A percentile compares a stretch with the other conserved stretches of the same genome.
Conservation (phyloP, 2,113 vertebrate species). For the Helogale parvula region DNA sequence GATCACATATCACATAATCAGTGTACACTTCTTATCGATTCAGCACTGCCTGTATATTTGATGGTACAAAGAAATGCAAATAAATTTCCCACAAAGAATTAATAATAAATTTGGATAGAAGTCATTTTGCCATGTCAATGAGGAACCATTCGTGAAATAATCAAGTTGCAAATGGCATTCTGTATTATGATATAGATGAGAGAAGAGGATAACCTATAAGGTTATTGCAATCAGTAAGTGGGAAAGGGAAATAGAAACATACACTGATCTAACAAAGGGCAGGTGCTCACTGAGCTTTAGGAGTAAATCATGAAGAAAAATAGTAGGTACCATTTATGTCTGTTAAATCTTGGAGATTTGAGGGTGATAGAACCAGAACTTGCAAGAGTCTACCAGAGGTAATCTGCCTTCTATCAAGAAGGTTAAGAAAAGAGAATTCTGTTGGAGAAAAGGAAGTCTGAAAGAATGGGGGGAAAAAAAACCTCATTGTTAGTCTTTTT, state of each 20-base stretch:
- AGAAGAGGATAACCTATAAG: not conserved
- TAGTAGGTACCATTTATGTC: not conserved
- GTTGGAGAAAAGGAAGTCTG: conserved; percentile 4
- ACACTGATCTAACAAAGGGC: not conserved
- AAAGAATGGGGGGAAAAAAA: not conserved
- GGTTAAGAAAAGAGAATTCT: not conserved
- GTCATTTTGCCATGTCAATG: not conserved
- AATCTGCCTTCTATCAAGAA: not conserved
- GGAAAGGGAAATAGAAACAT: not conserved
- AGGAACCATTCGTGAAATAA: not conserved
- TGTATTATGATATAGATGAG: not conserved
- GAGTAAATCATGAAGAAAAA: not conserved
- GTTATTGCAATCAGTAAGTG: not conserved
- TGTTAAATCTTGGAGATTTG: not conserved
- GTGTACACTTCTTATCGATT: not conserved
- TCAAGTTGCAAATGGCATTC: not conserved
- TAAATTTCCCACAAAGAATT: not conserved
- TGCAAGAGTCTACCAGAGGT: not conserved
- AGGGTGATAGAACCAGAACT: not conserved
- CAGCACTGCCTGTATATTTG: not conserved
- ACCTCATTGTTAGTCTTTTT: not conserved
- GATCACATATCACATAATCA: not conserved
- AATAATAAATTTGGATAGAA: conserved; percentile 12
- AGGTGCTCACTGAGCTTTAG: not conserved
- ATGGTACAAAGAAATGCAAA: not conserved